phyloP scores from a whole-genome alignment of 2,113 vertebrate genomes.

The Chaenogobius annularis region DNA sequence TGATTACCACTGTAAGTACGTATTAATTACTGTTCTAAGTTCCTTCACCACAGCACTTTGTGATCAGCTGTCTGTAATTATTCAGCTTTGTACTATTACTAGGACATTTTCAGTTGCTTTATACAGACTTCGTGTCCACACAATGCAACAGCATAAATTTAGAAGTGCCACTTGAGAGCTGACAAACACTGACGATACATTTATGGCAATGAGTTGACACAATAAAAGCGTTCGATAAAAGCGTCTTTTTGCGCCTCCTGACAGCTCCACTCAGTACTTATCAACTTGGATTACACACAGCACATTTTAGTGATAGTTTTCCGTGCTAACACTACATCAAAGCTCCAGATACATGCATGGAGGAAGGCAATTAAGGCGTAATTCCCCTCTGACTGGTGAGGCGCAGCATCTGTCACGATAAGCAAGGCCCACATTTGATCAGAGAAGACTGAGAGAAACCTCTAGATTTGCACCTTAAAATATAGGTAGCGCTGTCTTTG shows the following conservation, averaged over 20 bases:
- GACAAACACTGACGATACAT: slow-evolving; percentile 51
- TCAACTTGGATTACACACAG: slow-evolving; percentile 43
- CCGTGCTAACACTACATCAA: slow-evolving; percentile 52
- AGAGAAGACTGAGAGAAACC: slow-evolving; percentile 36
- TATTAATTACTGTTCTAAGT: too few species aligned
- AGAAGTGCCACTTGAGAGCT: slow-evolving; percentile 26
- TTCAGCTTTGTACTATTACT: background rate
- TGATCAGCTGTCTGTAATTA: background rate
- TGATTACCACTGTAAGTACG: too few species aligned
- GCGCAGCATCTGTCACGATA: slow-evolving; percentile 46
- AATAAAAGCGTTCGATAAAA: slow-evolving; percentile 45
- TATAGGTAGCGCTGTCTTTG: slow-evolving; percentile 29
- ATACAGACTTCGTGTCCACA: background rate
- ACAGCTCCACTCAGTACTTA: slow-evolving; percentile 38
- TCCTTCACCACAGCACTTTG: background rate
- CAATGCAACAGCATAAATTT: slow-evolving; percentile 12
- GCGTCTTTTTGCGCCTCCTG: slow-evolving; percentile 44
- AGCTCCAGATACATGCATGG: slow-evolving; percentile 37
- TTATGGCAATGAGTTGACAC: slow-evolving; percentile 42
- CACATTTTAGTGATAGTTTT: slow-evolving; percentile 52
- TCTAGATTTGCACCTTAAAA: slow-evolving; percentile 18
- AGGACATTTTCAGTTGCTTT: background rate
- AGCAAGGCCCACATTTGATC: slow-evolving; percentile 42
- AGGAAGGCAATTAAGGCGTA: slow-evolving; percentile 54
- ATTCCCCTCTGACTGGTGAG: slow-evolving; percentile 42